These are phyloP conservation scores for Sisyra nigra DNA, from an alignment of 2,888 invertebrate species.

Conservation along the genomic window DNA sequence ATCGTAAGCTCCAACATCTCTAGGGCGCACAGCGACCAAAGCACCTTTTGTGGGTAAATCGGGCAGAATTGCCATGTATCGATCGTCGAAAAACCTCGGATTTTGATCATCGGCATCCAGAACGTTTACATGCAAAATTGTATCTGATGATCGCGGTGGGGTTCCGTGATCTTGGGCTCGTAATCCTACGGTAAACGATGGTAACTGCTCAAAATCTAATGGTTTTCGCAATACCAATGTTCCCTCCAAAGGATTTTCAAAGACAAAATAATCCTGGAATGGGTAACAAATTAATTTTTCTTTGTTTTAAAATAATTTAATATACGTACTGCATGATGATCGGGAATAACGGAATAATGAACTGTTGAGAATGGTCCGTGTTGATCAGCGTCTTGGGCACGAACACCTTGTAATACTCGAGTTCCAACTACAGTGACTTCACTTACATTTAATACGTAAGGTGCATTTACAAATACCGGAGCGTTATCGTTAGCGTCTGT, in stretches of 20 bases:
- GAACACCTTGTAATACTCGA: slow-evolving; percentile 59
- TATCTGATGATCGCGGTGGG: slow-evolving; percentile 61
- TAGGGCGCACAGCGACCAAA: slow-evolving; percentile 48
- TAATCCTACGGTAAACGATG: slow-evolving; percentile 60
- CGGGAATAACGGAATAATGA: slow-evolving; percentile 64
- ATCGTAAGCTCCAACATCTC: slow-evolving; percentile 60
- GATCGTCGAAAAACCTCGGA: slow-evolving; percentile 61
- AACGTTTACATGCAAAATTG: slow-evolving; percentile 57
- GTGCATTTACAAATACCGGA: slow-evolving; percentile 65
- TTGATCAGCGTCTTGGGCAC: slow-evolving; percentile 72
- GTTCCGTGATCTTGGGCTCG: slow-evolving; percentile 66
- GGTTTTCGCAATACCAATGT: slow-evolving; percentile 62
- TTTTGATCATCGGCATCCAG: slow-evolving; percentile 87
- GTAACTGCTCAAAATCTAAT: slow-evolving; percentile 67
- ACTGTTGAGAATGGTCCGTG: slow-evolving; percentile 78
- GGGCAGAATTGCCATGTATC: slow-evolving; percentile 47
- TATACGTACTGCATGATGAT: slow-evolving; percentile 48
- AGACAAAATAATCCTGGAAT: slow-evolving; percentile 58
- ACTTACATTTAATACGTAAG: slow-evolving; percentile 66
- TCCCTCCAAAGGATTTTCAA: slow-evolving; percentile 74
- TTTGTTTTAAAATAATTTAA: not conserved
- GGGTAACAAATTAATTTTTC: not conserved
- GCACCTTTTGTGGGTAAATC: slow-evolving; percentile 40
- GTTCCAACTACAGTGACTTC: slow-evolving; percentile 60
- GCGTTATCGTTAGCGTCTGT: slow-evolving; percentile 87